These are phyloP conservation scores for Eremophila alpestris DNA, from an alignment of 2,797 vertebrate species.

Conservation along the genomic window DNA sequence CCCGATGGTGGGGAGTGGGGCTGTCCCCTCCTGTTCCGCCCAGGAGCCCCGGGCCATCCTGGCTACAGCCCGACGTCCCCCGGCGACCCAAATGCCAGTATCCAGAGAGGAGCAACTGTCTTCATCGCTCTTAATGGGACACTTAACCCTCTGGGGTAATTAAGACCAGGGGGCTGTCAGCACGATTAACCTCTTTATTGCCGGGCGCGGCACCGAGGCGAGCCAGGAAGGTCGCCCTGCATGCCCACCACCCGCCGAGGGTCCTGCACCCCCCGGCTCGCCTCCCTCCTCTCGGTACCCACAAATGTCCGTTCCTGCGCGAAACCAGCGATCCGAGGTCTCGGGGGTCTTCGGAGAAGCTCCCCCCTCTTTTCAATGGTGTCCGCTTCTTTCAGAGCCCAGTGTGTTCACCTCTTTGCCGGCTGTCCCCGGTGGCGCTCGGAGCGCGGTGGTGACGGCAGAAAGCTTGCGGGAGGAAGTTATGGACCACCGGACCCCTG, in stretches of 20 bases:
- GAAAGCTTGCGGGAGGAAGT: background rate
- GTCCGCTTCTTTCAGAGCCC: background rate
- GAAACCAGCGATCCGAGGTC: background rate
- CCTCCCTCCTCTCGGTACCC: background rate
- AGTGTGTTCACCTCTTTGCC: background rate
- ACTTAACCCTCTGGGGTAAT: slow-evolving; percentile 60
- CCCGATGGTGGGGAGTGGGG: accelerated
- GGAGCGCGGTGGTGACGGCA: background rate
- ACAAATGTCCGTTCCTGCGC: background rate
- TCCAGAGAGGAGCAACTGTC: slow-evolving; percentile 38
- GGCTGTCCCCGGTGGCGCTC: background rate
- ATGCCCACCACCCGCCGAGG: background rate
- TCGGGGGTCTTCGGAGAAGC: background rate
- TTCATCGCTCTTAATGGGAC: slow-evolving; percentile 53
- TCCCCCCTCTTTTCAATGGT: background rate
- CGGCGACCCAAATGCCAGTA: slow-evolving; percentile 1
- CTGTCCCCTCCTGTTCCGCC: too few species aligned
- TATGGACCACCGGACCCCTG: background rate
- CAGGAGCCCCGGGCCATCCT: background rate
- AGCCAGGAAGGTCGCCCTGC: background rate
- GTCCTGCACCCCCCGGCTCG: background rate
- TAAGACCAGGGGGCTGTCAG: slow-evolving; percentile 39
- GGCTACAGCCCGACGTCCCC: background rate
- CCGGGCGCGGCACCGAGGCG: background rate
- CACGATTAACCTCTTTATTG: slow-evolving; percentile 34